Conservation (phyloP, 2,888 invertebrate genomes). For the Bellardia pandia region DNA sequence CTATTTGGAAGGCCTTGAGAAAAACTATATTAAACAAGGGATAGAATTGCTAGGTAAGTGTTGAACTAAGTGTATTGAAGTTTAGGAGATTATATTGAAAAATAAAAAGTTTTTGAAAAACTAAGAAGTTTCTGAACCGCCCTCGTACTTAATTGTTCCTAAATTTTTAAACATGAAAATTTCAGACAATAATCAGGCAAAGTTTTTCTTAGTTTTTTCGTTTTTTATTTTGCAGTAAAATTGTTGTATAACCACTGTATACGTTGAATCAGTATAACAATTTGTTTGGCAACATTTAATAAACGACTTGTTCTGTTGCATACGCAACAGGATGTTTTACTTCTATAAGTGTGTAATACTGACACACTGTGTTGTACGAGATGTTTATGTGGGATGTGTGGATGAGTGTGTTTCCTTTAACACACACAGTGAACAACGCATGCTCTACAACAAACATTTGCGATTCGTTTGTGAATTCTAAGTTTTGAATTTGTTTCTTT, state of each 20-base stretch:
- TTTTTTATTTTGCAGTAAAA: not conserved
- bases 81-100: too few species aligned
- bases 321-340: slow-evolving; percentile 69
- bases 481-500: slow-evolving; percentile 57
- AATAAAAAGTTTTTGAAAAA: too few species aligned
- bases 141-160: too few species aligned
- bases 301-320: slow-evolving; percentile 1
- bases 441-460: slow-evolving; percentile 73
- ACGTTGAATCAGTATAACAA: not conserved
- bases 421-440: slow-evolving; percentile 72
- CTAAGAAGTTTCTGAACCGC: too few species aligned
- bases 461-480: slow-evolving; percentile 70
- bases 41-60: too few species aligned
- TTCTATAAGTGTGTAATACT: slow-evolving; percentile 21
- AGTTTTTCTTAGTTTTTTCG: too few species aligned
- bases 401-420: slow-evolving; percentile 27
- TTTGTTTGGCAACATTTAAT: slow-evolving; percentile 57
- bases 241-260: slow-evolving; percentile 5
- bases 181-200: too few species aligned
- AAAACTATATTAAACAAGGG: too few species aligned
- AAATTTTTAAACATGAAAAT: too few species aligned
- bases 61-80: too few species aligned
- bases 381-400: slow-evolving; percentile 20
- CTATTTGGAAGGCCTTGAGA: too few species aligned
- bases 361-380: not conserved